Base-by-base conservation (phyloP, 2,113 vertebrate genomes). In the Antechinus flavipes region DNA sequence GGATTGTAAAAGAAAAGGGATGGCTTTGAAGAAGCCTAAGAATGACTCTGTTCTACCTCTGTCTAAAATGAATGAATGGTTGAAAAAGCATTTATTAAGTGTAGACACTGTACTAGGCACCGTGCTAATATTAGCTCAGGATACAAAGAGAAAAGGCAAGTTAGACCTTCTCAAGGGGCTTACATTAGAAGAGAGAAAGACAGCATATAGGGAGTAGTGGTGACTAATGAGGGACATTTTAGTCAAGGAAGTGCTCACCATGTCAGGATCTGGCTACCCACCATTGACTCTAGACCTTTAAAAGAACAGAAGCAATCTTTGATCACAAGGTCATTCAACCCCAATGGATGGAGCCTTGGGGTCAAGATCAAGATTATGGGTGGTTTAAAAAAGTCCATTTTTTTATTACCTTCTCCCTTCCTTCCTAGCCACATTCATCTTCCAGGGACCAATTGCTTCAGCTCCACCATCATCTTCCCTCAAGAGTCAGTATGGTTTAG, bases 1-100 rank as follows among this genome's bases (percentile, higher is more conserved):
- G 19, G 76, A 12, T 94, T 97, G 27, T 93, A 26, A 22, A 84
- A 54, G 54, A 61, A 91, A 53, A 95, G 94, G 42, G 54, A 90
- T 1, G 3, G 58, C 49, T 50, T 23, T 14, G 16, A 42, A 23
- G 6, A 84, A 19, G 61, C 12, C 2, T 68, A 68, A 68, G 58
- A 35, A 61, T 12, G 58, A 68, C 12, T 35, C 30, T 68, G 27
- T 68, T 68, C 30, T 68, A 23, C 1, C 68, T 84, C 68, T 22
- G 6, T 84, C 68, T 19, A 84, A 84, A 84, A 42, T 84, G 68
- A 84, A 84, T 84, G 68, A 84, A 84, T 84, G 68, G 22, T 42
- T 42, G 68, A 42, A 84, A 42, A 84, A 84, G 35, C n/a, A 84
- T 84, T 76, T 6, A 16, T 35, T 42, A 84, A 42, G n/a, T 42